Base-by-base conservation (phyloP, 1,140 invertebrate species). In the Hyles vespertilio region DNA sequence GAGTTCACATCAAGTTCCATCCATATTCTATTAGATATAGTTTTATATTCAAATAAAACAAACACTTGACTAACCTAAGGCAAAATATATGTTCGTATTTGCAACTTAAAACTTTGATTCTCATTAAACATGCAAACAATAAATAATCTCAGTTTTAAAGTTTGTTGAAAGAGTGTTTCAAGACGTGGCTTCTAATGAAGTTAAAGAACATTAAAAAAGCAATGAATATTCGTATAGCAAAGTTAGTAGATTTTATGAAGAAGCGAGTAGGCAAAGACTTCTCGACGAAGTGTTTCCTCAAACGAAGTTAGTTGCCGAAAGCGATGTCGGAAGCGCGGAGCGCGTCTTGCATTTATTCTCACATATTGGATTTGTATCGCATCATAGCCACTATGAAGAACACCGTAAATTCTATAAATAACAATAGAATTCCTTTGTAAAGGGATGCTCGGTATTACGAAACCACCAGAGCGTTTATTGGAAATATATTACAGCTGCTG, bases 301-400 rank as follows among this genome's bases (percentile, higher is more conserved):
- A 69, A 70, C 68, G 66, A 71, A 76, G 68, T 72, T 76, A 72
- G 65, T 70, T 70, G 67, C 65, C 63, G 70, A 40, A 40, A 40
- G 36, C 65, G 63, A 66, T 67, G 67, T 65, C 8, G 5, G 36
- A 72, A 64, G 56, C 65, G 57, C 48, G 55, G 58, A 59, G 40
- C 61, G 56, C 61, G 60, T 59, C 67, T 67, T 62, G 62, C 65
- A 67, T 65, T 73, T 65, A 67, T 63, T 61, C 63, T 57, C 58
- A 57, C 68, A 8, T 70, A 73, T 73, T 70, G 62, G 60, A 73
- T 73, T 67, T 65, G 59, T 51, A 67, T 57, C 61, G 61, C 69
- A 65, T 72, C 67, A 67, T 69, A 62, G 55, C 46, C 32, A 46
- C 54, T 47, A 36, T 48, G 45, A 34, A 47, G 44, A 6, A n/a